phyloP scores from a whole-genome alignment of 2,113 vertebrate genomes.

The Elephas maximus region DNA sequence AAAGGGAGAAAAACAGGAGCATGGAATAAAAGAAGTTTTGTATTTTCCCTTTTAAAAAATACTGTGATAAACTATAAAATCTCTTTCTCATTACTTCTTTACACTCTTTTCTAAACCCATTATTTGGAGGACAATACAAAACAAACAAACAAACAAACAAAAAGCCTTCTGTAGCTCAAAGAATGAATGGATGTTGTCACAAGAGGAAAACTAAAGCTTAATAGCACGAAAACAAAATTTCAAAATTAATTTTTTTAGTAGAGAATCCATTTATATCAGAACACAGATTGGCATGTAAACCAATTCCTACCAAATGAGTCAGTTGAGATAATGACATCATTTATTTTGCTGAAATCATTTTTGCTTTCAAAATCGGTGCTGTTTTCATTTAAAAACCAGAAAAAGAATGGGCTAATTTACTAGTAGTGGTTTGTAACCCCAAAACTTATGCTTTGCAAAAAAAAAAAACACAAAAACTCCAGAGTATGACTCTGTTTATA shows the following conservation, averaged over 20 bases:
- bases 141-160: neutral
- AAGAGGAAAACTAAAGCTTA: neutral
- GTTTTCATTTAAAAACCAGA: neutral
- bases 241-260: slow-evolving; percentile 31
- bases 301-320: neutral
- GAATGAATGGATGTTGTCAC: neutral
- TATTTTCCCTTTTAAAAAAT: neutral
- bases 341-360: slow-evolving; percentile 2
- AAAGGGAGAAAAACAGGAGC: neutral
- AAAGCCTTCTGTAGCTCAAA: neutral
- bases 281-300: neutral
- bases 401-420: neutral
- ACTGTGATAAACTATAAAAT: neutral
- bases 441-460: neutral
- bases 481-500: neutral
- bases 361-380: slow-evolving; percentile 30
- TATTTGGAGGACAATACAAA: neutral
- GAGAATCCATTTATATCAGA: neutral
- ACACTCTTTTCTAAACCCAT: neutral
- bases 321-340: neutral
- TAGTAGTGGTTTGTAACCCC: neutral
- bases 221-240: neutral
- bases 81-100: neutral
- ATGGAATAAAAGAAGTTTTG: neutral
- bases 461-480: no score